Conservation (phyloP, 1,140 invertebrate genomes). For the Eupristina koningsbergeri region DNA sequence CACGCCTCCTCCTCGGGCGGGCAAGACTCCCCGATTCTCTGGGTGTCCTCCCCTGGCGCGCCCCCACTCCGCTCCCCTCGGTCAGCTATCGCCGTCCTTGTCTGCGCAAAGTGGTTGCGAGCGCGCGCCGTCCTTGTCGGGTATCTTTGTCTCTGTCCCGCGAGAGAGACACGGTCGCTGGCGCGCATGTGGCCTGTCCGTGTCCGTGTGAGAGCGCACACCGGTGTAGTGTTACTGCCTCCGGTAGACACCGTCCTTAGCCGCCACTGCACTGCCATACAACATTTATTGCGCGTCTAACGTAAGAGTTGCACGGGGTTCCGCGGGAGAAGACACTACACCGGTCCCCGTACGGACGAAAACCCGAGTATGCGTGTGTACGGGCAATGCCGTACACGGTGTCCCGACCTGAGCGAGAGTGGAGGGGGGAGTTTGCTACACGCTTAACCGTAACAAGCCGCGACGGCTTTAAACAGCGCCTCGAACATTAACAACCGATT, state of each 20-base stretch:
- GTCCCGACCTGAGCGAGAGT: no score
- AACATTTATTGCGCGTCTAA: no score
- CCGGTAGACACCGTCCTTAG: neutral
- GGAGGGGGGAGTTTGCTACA: no score
- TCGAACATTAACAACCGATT: no score
- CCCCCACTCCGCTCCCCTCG: neutral
- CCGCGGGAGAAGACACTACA: neutral
- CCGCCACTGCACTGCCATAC: neutral
- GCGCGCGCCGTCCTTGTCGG: constrained; percentile 4
- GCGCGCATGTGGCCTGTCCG: neutral
- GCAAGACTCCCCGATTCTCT: neutral
- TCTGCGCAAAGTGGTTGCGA: constrained; percentile 19
- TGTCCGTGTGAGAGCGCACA: neutral
- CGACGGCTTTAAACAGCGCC: neutral
- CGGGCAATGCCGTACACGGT: no score
- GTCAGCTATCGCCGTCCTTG: neutral
- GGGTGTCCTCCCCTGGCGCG: no score
- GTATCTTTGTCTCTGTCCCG: neutral
- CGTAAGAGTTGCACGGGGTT: neutral
- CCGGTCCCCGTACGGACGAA: neutral
- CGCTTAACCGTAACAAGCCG: neutral
- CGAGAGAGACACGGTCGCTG: neutral
- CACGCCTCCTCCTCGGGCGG: neutral
- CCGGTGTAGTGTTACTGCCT: neutral
- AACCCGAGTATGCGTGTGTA: neutral